Conservation (phyloP, 2,113 vertebrate species). For the Sphyrna mokarran region DNA sequence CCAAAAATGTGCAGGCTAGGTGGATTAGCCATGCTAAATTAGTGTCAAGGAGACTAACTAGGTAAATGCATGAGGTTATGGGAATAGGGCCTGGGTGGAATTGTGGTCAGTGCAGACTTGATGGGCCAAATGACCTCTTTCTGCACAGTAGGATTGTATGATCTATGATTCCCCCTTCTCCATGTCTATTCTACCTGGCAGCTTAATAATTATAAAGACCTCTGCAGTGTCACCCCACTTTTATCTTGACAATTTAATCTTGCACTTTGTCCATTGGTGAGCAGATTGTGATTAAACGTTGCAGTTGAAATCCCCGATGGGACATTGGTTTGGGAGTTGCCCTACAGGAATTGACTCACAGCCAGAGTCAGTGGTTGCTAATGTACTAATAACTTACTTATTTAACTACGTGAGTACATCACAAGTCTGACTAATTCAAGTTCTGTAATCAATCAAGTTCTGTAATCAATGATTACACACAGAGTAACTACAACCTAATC, state of each 20-base stretch:
- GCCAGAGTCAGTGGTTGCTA: neutral
- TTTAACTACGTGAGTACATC: neutral
- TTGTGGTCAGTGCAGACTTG: no score
- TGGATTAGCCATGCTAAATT: no score
- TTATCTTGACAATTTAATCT: neutral
- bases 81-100: no score
- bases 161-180: neutral
- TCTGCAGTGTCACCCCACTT: neutral
- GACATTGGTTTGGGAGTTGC: neutral
- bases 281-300: neutral
- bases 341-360: neutral
- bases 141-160: no score
- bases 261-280: neutral
- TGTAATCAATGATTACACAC: neutral
- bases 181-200: neutral
- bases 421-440: neutral
- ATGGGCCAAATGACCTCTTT: no score
- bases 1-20: no score
- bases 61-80: no score
- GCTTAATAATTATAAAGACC: neutral
- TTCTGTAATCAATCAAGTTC: no score
- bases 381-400: neutral
- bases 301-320: neutral
- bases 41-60: no score
- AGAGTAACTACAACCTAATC: neutral